phyloP scores from a whole-genome alignment of 2,113 vertebrate genomes.

The Rutilus rutilus region DNA sequence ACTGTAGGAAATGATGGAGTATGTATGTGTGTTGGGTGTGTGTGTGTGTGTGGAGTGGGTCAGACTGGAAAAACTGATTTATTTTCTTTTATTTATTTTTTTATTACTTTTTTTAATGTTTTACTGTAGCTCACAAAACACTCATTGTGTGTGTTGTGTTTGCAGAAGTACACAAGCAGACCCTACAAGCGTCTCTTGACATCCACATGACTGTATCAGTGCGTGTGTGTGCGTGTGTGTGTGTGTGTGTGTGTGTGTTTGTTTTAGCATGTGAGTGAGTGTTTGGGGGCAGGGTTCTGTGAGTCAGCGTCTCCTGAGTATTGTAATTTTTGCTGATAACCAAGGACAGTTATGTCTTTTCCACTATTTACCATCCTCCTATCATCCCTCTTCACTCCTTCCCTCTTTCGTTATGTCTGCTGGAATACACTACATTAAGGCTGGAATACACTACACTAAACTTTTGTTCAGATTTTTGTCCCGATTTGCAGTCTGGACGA shows the following conservation, averaged over 20 bases:
- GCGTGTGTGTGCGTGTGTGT: conserved; percentile 21
- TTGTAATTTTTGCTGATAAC: conserved; percentile 13
- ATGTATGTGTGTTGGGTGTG: no score
- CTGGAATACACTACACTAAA: neutral
- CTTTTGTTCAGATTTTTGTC: no score
- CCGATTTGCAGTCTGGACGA: no score
- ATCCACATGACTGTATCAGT: conserved; percentile 29
- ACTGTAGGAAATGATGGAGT: no score
- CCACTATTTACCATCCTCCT: neutral
- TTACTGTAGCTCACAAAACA: neutral
- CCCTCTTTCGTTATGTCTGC: neutral
- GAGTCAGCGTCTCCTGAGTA: neutral
- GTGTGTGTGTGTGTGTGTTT: conserved; percentile 1
- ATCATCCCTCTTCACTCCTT: neutral
- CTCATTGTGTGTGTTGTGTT: neutral
- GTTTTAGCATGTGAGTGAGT: conserved; percentile 25
- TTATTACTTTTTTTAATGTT: neutral
- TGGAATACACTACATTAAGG: neutral
- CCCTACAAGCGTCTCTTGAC: conserved; percentile 23
- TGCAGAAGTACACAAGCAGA: neutral
- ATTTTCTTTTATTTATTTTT: neutral
- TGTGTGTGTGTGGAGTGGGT: no score
- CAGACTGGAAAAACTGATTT: no score
- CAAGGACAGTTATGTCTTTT: conserved; percentile 11
- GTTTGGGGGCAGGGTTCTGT: conserved; percentile 40